A percentile compares a stretch with the other conserved stretches of the same genome.
phyloP scores from a whole-genome alignment of 2,113 vertebrate genomes.

The Rutilus rutilus region DNA sequence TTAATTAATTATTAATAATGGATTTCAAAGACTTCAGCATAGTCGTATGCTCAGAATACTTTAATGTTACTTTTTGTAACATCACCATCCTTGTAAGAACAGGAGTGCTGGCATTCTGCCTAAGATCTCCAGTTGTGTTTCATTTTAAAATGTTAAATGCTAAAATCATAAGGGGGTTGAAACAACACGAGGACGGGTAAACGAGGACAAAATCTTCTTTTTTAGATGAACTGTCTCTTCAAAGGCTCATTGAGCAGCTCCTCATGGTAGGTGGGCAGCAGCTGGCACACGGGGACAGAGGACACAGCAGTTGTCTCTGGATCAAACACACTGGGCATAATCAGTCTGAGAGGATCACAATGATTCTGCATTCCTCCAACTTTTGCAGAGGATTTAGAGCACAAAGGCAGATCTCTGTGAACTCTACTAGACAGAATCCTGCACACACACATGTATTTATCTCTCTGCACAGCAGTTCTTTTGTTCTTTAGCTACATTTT shows the following conservation, averaged over 20 bases:
- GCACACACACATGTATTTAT: background rate
- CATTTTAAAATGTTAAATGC: background rate
- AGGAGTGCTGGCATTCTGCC: background rate
- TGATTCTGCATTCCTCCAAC: conserved; percentile 30
- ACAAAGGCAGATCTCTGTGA: conserved; percentile 26
- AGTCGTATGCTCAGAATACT: background rate
- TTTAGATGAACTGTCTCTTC: background rate
- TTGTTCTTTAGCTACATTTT: background rate
- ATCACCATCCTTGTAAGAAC: background rate
- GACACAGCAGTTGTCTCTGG: conserved; percentile 32
- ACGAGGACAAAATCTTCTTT: background rate
- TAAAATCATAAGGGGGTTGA: background rate
- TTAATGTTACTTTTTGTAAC: background rate
- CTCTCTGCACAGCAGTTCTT: background rate
- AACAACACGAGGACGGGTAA: background rate
- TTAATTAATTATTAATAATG: too few relatives aligned
- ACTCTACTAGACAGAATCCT: background rate
- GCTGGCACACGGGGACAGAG: conserved; percentile 18
- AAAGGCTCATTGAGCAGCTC: conserved; percentile 25
- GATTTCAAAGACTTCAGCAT: background rate
- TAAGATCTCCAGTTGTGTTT: background rate
- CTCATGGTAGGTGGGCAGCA: conserved; percentile 27
- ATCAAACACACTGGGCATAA: conserved; percentile 28
- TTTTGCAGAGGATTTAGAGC: conserved; percentile 15
- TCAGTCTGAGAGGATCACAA: conserved; percentile 23